Conservation (phyloP, 2,113 vertebrate genomes). For the Tautogolabrus adspersus region DNA sequence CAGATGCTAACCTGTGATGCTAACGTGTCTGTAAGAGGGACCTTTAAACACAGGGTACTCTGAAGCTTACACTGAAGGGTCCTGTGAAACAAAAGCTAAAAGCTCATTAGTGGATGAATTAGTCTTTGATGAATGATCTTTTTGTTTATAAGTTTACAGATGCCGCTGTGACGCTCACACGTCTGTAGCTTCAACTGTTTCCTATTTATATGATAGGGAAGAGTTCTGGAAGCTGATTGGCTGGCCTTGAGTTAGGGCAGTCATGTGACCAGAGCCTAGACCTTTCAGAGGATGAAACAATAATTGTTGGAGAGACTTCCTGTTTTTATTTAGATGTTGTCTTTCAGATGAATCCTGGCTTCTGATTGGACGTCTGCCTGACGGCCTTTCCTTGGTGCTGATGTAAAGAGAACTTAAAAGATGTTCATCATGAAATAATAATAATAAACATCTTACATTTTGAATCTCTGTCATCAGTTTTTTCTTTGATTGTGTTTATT, state of each 20-base stretch:
- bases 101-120: too few relatives aligned
- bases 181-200: background rate
- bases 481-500: background rate
- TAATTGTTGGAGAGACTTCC: background rate
- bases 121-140: too few relatives aligned
- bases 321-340: background rate
- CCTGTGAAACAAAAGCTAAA: too few relatives aligned
- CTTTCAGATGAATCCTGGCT: background rate
- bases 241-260: background rate
- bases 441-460: background rate
- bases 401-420: conserved; percentile 11
- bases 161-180: too few relatives aligned
- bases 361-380: background rate
- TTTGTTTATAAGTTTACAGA: too few relatives aligned
- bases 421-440: background rate
- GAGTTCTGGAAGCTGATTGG: conserved; percentile 2
- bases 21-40: too few relatives aligned
- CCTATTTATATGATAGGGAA: background rate
- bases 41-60: too few relatives aligned
- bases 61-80: too few relatives aligned
- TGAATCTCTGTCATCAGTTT: background rate
- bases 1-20: too few relatives aligned
- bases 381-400: background rate
- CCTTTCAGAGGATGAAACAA: background rate
- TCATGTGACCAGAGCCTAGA: background rate